Percentiles rank a stretch among this genome's conserved stretches.
Evolutionary conservation across 2,113 vertebrate species (phyloP).

Genomic region (Spheniscus mendiculus): DNA sequence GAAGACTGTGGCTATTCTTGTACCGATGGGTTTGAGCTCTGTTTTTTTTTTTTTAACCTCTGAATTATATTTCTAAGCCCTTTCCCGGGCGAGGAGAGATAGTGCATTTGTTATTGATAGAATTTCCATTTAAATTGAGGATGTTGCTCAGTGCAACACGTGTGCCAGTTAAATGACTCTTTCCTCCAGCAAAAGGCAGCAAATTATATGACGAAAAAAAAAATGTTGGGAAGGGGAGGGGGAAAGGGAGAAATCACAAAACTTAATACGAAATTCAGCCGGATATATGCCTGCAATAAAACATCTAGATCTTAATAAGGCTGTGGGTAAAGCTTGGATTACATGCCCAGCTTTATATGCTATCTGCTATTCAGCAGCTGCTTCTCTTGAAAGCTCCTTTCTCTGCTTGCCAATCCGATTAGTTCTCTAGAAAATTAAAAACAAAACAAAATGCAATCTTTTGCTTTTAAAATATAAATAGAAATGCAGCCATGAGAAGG

Average conservation of each 20-base stretch:
- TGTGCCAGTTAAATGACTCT: neutral
- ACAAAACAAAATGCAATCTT: neutral
- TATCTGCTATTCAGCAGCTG: neutral
- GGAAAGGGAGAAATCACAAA: neutral
- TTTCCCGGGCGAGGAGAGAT: neutral
- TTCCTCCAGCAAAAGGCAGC: neutral
- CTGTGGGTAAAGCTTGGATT: neutral
- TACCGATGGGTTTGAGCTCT: neutral
- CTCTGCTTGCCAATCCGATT: neutral
- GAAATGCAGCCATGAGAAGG: neutral
- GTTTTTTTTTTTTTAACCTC: neutral
- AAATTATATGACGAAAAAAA: neutral
- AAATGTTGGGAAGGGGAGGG: neutral
- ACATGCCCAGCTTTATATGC: neutral
- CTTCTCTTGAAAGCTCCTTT: neutral
- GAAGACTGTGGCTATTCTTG: neutral
- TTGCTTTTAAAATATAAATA: neutral
- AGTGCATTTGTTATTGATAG: constrained; percentile 5
- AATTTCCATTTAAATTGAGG: constrained; percentile 64
- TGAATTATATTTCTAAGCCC: neutral
- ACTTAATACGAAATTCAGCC: neutral
- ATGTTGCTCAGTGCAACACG: constrained; percentile 5
- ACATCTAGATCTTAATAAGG: constrained; percentile 4
- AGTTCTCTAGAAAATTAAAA: neutral
- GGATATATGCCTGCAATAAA: neutral